Base-by-base conservation (phyloP, 37 sponge, comb jelly and placozoan genomes). In the Beroe forskalii region DNA sequence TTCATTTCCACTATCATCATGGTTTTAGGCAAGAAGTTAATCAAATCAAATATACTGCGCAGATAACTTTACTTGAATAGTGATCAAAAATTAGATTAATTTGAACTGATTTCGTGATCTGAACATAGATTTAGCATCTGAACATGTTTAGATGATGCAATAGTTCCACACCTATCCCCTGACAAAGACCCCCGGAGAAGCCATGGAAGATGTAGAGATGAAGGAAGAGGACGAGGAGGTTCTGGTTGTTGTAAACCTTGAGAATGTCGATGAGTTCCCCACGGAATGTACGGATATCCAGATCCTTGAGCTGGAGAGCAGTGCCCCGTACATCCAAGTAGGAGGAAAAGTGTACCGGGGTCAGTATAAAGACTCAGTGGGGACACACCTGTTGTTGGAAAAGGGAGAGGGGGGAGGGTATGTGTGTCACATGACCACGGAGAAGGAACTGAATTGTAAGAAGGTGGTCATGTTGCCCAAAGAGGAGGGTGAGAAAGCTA, bases 361-460 rank as follows among this genome's bases (percentile, higher is more conserved):
- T 17, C 28, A 44, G 55, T 80, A 80, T 42, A 40, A 23, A 23
- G 86, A 80, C 43, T 42, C 30, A 1, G 35, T 80, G n/a, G 86
- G 86, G 37, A 80, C 86, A 12, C 86, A 80, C 31, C 12, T 80
- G 31, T 48, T 80, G 6, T 80, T 41, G 28, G 48, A 41, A 20
- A 41, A 41, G 24, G 86, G 48, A 3, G 55, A 43, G 1, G 38
- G 40, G 19, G 86, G 48, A 25, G 40, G n/a, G n/a, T 41, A 44
- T 41, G 27, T 14, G n/a, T 80, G 27, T 43, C 27, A 22, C 19
- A 24, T 44, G 55, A 44, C 12, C n/a, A 44, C 86, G 2, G 86
- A 44, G 55, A 80, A 80, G 86, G 86, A 80, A 42, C 44, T 80
- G 55, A 80, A 80, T 1, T 80, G 86, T 80, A 80, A 80, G 23